Evolutionary conservation across 2,113 vertebrate species (phyloP).

Genomic region (Arizona elegans): DNA sequence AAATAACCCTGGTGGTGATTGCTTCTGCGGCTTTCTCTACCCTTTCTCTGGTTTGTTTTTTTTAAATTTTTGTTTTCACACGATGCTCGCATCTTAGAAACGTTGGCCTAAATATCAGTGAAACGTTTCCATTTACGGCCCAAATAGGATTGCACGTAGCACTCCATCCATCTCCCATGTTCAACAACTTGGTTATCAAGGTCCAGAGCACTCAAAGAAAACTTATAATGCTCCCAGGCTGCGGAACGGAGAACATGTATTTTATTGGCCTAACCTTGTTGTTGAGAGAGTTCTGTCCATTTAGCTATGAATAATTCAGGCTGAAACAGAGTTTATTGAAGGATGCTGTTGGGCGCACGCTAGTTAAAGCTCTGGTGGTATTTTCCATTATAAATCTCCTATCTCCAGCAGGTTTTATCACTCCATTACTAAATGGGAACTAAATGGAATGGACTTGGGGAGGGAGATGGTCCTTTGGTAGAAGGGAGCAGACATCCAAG

Average conservation of each 20-base stretch:
- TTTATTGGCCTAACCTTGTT: neutral
- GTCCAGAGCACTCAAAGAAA: neutral
- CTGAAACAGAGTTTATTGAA: constrained; percentile 2
- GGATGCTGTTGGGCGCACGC: neutral
- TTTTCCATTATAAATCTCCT: neutral
- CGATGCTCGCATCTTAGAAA: neutral
- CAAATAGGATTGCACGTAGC: neutral
- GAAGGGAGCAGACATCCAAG: neutral
- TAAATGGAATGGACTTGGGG: neutral
- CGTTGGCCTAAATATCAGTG: neutral
- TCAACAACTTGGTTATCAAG: neutral
- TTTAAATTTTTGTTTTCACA: neutral
- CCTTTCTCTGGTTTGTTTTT: no score
- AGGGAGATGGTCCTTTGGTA: neutral
- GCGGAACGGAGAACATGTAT: neutral
- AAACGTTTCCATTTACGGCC: neutral
- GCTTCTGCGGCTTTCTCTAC: no score
- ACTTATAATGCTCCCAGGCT: no score
- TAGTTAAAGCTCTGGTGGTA: neutral
- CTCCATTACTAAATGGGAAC: neutral
- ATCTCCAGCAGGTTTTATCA: neutral
- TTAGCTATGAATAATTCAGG: neutral
- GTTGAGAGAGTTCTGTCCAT: neutral
- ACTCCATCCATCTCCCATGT: rapidly evolving
- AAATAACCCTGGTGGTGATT: neutral